Evolutionary conservation across 1,140 invertebrate species (phyloP).

Genomic region (Zaprionus ghesquierei): DNA sequence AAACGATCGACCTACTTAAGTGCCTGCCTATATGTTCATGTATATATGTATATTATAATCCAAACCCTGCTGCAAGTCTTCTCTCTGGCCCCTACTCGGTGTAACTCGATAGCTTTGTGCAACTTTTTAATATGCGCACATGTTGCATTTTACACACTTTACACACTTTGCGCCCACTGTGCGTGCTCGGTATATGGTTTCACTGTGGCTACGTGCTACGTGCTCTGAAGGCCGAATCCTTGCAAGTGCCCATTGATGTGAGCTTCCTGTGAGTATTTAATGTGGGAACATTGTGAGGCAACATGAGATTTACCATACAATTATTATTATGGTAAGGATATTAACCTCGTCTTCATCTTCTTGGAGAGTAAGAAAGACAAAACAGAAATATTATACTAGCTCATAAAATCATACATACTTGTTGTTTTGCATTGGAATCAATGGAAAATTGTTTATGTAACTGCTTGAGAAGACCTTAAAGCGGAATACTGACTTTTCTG

Average conservation of each 20-base stretch:
- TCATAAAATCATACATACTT: no score
- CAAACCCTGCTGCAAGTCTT: not conserved
- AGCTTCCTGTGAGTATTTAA: slow-evolving; percentile 72
- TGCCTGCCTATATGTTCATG: not conserved
- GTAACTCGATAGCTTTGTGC: slow-evolving; percentile 62
- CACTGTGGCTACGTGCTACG: slow-evolving; percentile 54
- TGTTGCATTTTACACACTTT: slow-evolving; percentile 42
- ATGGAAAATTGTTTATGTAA: no score
- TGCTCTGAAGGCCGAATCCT: slow-evolving; percentile 63
- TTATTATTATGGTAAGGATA: slow-evolving; percentile 19
- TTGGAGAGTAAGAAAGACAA: not conserved
- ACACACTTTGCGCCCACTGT: not conserved
- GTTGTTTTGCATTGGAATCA: no score
- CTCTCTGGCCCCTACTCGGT: no score
- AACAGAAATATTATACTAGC: not conserved
- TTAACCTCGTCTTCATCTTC: not conserved
- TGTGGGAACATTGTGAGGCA: slow-evolving; percentile 70
- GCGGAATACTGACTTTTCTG: no score
- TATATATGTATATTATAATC: slow-evolving; percentile 1
- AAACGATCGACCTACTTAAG: slow-evolving; percentile 43
- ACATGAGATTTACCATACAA: slow-evolving; percentile 10
- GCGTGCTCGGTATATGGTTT: slow-evolving; percentile 19
- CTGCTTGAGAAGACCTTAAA: no score
- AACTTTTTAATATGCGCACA: slow-evolving; percentile 55
- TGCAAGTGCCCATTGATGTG: slow-evolving; percentile 73